phyloP scores from a whole-genome alignment of 2,888 invertebrate genomes.

The Ryuthela nishihirai region DNA sequence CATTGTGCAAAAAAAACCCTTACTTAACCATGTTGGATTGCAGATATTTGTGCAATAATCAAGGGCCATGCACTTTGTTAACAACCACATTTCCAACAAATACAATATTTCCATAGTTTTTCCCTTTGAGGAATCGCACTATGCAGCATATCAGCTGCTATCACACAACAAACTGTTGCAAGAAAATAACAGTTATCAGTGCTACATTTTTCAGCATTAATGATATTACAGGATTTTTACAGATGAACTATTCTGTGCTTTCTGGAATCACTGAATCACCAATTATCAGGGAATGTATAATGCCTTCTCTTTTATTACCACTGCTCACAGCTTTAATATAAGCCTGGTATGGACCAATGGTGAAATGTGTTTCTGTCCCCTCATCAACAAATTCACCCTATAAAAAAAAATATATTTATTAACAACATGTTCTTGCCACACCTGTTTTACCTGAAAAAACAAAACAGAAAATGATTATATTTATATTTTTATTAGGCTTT shows the following conservation, averaged over 20 bases:
- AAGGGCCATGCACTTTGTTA: too few relatives aligned
- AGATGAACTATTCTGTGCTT: constrained; percentile 27
- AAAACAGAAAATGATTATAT: neutral
- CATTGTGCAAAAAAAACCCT: too few relatives aligned
- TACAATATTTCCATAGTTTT: too few relatives aligned
- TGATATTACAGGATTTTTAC: neutral
- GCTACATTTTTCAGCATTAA: too few relatives aligned
- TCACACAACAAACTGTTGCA: too few relatives aligned
- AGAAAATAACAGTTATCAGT: too few relatives aligned
- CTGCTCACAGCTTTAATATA: constrained; percentile 58
- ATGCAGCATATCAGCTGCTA: too few relatives aligned
- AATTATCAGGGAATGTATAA: constrained; percentile 59
- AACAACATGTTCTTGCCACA: neutral
- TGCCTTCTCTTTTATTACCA: constrained; percentile 60
- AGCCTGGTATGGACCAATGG: constrained; percentile 52
- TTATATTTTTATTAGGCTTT: neutral
- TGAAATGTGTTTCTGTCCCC: constrained; percentile 78
- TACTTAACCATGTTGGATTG: too few relatives aligned
- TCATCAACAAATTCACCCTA: constrained; percentile 77
- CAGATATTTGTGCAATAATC: too few relatives aligned
- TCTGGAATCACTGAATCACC: constrained; percentile 51
- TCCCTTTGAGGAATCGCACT: too few relatives aligned
- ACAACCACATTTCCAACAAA: too few relatives aligned
- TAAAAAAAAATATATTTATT: constrained; percentile 41
- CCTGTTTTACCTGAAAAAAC: neutral